phyloP scores from a whole-genome alignment of 2,888 invertebrate genomes.

The Latheticus oryzae region DNA sequence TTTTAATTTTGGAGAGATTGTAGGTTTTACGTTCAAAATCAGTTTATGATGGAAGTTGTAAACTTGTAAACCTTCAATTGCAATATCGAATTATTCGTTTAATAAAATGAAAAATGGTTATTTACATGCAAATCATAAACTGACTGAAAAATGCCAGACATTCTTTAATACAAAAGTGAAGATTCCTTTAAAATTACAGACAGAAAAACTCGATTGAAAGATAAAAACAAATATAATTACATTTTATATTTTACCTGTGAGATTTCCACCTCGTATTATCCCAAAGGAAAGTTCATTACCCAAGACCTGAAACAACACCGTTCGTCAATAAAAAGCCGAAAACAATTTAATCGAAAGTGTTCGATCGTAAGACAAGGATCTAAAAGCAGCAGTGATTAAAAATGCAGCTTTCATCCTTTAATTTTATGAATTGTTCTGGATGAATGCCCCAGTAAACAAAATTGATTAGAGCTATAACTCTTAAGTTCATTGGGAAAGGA shows the following conservation, averaged over 20 bases:
- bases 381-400: slow-evolving; percentile 6
- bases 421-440: slow-evolving; percentile 8
- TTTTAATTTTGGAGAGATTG: too few species aligned
- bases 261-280: slow-evolving; percentile 9
- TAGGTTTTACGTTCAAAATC: too few species aligned
- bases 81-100: too few species aligned
- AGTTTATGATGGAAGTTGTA: too few species aligned
- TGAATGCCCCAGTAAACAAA: slow-evolving; percentile 5
- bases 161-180: too few species aligned
- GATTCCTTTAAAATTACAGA: too few species aligned
- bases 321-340: slow-evolving; percentile 10
- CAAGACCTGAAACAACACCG: slow-evolving; percentile 15
- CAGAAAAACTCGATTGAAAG: not conserved
- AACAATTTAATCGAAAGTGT: slow-evolving; percentile 13
- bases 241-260: slow-evolving; percentile 10
- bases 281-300: slow-evolving; percentile 22
- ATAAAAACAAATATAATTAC: not conserved
- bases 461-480: slow-evolving; percentile 12
- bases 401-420: slow-evolving; percentile 10
- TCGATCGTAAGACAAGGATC: slow-evolving; percentile 1
- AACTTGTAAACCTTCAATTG: too few species aligned
- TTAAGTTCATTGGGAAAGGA: slow-evolving; percentile 1
- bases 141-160: too few species aligned
- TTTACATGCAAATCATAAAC: too few species aligned
- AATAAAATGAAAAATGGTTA: too few species aligned